Evolutionary conservation across 1,140 invertebrate species (phyloP), one percentile per base, ranked within the genome.

Genomic region (Papilio dardanus): DNA sequence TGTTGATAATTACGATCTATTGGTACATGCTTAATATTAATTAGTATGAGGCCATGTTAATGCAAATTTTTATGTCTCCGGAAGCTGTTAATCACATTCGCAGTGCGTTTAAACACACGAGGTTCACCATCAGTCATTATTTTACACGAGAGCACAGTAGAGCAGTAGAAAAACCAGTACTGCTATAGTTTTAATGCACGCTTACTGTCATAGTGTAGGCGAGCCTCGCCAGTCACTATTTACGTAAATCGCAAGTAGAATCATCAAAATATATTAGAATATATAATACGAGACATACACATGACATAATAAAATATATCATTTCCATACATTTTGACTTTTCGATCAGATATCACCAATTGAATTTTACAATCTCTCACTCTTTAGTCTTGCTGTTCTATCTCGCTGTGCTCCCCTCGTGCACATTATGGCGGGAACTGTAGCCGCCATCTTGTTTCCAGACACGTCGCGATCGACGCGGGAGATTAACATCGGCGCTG

Each of bases 401-500:
- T 6, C 16, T 19, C 16, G 6, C 1, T 46, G 42, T 46, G n/a
- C 3, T 46, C 5, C 0, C n/a, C 42, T 19, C 42, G 16, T 19
- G 42, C 19, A 0, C n/a, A 19, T 66, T 19, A 69, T 69, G 35
- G 35, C 67, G 67, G 33, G 67, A 14, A 24, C 31, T 37, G 19
- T 40, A 8, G 28, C 71, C 42, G 71, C 71, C 71, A 73, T 73
- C 33, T 73, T 73, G 46, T 73, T 73, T 33, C 33, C 74, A 73
- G 69, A 74, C 68, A 62, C 31, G 19, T 30, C 37, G 12, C 65
- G 35, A 21, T 67, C 69, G 42, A 78, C 14, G 40, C 30, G 71
- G 66, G 24, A 71, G 50, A 83, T 65, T 54, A 79, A 77, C 74
- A 81, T 73, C 71, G 46, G 81, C 83, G 75, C 74, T 46, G 80